These are phyloP conservation scores for Leptinotarsa rubiginosa DNA, from an alignment of 2,888 invertebrate species.

Conservation along the genomic window DNA sequence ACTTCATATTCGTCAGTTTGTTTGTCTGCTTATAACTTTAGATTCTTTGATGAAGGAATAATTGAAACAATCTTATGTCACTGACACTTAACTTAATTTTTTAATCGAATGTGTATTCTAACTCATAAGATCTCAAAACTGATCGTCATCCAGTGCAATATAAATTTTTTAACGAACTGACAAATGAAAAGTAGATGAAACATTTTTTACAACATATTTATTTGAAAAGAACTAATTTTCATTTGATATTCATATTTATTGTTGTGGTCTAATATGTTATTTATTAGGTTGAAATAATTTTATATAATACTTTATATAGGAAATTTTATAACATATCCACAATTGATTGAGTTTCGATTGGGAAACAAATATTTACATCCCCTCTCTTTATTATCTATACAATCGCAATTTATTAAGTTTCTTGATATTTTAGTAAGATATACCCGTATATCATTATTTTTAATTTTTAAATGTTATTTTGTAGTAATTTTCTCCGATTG, in stretches of 20 bases:
- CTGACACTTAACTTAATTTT: slow-evolving; percentile 35
- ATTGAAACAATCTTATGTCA: neutral
- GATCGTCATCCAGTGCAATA: slow-evolving; percentile 1
- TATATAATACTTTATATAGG: slow-evolving; percentile 16
- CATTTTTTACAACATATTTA: slow-evolving; percentile 16
- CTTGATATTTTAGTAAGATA: slow-evolving; percentile 14
- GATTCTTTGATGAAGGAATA: too few species aligned
- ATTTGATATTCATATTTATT: slow-evolving; percentile 13
- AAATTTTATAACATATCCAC: slow-evolving; percentile 15
- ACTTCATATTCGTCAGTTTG: too few species aligned
- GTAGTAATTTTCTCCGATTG: slow-evolving; percentile 49
- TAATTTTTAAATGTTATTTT: slow-evolving; percentile 47
- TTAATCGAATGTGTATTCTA: slow-evolving; percentile 25
- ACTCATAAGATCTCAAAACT: slow-evolving; percentile 45
- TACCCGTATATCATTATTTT: slow-evolving; percentile 23
- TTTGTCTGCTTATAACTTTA: too few species aligned
- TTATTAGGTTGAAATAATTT: slow-evolving; percentile 36
- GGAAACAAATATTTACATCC: slow-evolving; percentile 11
- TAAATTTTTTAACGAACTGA: slow-evolving; percentile 3
- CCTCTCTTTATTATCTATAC: slow-evolving; percentile 23
- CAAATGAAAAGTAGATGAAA: slow-evolving; percentile 12
- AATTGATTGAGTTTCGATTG: slow-evolving; percentile 6
- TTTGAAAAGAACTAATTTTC: slow-evolving; percentile 16
- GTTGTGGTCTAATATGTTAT: slow-evolving; percentile 25
- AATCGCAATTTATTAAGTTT: slow-evolving; percentile 40